Base-by-base conservation (phyloP, 2,113 vertebrate species). In the Atractosteus spatula region DNA sequence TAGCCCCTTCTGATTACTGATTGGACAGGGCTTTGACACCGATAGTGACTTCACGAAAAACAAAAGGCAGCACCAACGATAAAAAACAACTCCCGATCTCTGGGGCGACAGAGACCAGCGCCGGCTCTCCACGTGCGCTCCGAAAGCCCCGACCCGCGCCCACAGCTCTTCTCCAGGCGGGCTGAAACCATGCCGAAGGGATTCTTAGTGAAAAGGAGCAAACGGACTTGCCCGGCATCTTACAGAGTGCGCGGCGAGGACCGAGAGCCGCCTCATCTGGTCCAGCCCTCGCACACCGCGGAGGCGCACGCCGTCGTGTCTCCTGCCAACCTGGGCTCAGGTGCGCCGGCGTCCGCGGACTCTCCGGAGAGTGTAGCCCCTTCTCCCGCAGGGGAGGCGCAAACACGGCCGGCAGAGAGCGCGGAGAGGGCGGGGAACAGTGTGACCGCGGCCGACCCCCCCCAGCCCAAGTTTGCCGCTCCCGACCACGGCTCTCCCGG, bases 141-240 rank as follows among this genome's bases (percentile, higher is more conserved):
- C 57, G 47, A 62, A 77, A 66, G 70, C 72, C 68, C 68, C 72
- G 41, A 57, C 55, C 59, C 29, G 70, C 61, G n/a, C 72, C 71
- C 17, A 57, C 41, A 44, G 64, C 43, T 44, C 17, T 74, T 70
- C 41, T 69, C 69, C 65, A 59, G 68, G 68, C 59, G 64, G 57
- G 68, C 41, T 44, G 42, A 80, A 74, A 47, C 29, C 29, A 98
- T 98, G 96, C 96, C 96, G 74, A 91, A 95, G 74, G 96, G 96
- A 56, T 98, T 98, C 78, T 77, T 98, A 78, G 96, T 98, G 76
- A 98, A 98, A 85, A 90, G 96, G 72, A 94, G 82, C 86, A 90
- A 87, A 84, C 91, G 94, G 72, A 77, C 86, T 0, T 90, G 92
- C 42, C 75, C 83, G 4, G 85, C 89, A 41, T 94, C 91, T 0